Evolutionary conservation across 2,797 vertebrate species (phyloP).

Genomic region (Tiaroga cobitis): DNA sequence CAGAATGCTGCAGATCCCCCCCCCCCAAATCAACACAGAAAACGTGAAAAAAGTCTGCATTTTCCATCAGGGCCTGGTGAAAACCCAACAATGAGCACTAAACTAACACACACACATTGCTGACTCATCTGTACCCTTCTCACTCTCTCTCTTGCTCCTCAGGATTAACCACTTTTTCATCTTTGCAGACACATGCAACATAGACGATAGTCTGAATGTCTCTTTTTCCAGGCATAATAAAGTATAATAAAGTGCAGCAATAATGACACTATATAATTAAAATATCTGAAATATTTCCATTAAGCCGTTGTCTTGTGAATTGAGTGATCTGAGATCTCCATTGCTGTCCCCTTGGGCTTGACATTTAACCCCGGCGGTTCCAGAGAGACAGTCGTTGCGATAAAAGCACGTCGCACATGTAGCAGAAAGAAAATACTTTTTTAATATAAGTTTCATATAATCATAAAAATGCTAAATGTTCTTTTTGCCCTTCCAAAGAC

Average conservation of each 20-base stretch:
- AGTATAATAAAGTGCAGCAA: background rate
- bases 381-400: background rate
- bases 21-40: background rate
- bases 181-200: conserved; percentile 23
- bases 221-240: background rate
- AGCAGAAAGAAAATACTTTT: background rate
- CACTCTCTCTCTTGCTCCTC: background rate
- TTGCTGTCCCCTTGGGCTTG: background rate
- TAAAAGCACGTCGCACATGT: background rate
- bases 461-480: background rate
- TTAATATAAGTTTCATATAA: background rate
- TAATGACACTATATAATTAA: conserved; percentile 16
- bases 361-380: conserved; percentile 9
- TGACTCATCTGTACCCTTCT: conserved; percentile 25
- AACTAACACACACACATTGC: background rate
- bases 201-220: background rate
- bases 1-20: background rate
- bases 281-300: conserved; percentile 6
- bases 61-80: conserved; percentile 3
- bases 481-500: background rate
- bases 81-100: conserved; percentile 16
- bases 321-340: background rate
- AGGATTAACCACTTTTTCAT: conserved; percentile 15
- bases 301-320: background rate
- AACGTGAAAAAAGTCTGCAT: background rate